Evolutionary conservation across 2,797 vertebrate species (phyloP), one percentile per base, ranked within the genome.

Genomic region (Tapera naevia): DNA sequence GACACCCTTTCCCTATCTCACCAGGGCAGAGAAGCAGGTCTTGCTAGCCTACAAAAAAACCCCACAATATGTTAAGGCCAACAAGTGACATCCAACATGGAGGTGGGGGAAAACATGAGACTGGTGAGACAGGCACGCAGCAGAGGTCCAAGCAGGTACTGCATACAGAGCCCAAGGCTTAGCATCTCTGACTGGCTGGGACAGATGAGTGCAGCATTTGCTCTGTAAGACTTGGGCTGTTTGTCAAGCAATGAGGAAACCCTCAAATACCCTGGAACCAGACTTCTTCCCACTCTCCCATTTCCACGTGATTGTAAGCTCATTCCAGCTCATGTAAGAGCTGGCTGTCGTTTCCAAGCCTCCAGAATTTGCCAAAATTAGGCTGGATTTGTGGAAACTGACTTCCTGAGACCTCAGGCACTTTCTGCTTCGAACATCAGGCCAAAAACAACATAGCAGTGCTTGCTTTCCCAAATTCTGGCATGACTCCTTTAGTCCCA

Each of bases 291-390:
- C 87, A 41, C 54, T 61, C 70, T 78, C 50, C 61, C 1, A 1
- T 45, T 81, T 84, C 58, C 90, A 93, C 0, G 3, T 93, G 78
- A 88, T 56, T 81, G 70, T 84, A n/a, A n/a, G n/a, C n/a, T n/a
- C n/a, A n/a, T n/a, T n/a, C n/a, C n/a, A n/a, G 80, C 83, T 88
- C 80, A 53, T 85, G 25, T 41, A 90, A 90, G 75, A 95, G 53
- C 53, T 21, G 30, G 45, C 71, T 88, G 80, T 73, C 41, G 1
- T 76, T 96, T 88, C 64, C 83, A 96, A 84, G 66, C 2, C 15
- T 73, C 51, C 57, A 3, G 18, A 90, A 76, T 84, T 94, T 70
- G 88, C 86, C 94, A 96, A 79, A 94, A 95, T 95, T 88, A 93
- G 90, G 57, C 74, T 93, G 80, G 74, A 91, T 91, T 88, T 96